Conservation (phyloP, 2,113 vertebrate genomes). For the Andinoacara biseriatus region DNA sequence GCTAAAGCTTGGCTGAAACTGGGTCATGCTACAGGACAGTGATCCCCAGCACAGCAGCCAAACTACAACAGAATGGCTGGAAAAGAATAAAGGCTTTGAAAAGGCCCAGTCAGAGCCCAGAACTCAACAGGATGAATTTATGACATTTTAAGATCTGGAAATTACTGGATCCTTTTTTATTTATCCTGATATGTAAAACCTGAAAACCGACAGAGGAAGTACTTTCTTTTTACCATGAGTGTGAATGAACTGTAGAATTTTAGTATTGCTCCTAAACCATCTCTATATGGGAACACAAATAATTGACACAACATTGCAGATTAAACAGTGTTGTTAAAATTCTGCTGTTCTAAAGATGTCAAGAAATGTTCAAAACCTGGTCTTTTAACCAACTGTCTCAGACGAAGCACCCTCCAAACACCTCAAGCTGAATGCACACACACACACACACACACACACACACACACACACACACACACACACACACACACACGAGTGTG, state of each 20-base stretch:
- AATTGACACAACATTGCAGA: not conserved
- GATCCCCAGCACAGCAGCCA: not conserved
- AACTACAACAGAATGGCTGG: not conserved
- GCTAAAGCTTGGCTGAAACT: not conserved
- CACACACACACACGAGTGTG: too few species aligned
- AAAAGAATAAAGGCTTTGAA: not conserved
- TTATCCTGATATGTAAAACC: not conserved
- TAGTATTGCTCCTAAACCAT: not conserved
- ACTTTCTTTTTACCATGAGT: not conserved
- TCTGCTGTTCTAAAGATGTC: not conserved
- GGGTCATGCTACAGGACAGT: not conserved
- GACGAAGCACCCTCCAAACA: not conserved
- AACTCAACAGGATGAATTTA: too few species aligned
- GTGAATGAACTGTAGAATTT: not conserved
- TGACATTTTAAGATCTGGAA: not conserved
- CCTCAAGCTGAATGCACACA: not conserved
- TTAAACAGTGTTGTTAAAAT: not conserved
- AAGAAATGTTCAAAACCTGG: not conserved
- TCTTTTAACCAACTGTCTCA: not conserved
- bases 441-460: too few species aligned
- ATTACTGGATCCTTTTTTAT: not conserved
- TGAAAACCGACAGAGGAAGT: not conserved
- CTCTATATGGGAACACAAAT: conserved; percentile 1
- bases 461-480: too few species aligned
- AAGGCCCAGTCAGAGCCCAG: too few species aligned